Evolutionary conservation across 2,113 vertebrate species (phyloP).

Genomic region (Machaerirhynchus nigripectus): DNA sequence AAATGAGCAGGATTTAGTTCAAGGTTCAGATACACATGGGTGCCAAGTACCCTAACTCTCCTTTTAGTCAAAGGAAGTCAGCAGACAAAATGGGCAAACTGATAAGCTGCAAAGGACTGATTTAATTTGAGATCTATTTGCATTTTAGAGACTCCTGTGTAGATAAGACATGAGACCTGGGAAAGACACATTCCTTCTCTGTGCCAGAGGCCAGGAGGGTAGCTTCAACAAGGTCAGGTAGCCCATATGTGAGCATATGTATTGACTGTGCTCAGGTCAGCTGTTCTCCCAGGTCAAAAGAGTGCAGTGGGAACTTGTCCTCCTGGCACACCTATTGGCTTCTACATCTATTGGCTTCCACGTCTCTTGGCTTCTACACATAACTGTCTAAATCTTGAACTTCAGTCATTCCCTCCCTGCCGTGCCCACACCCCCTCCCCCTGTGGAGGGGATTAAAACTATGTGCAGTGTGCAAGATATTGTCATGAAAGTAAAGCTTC

Average conservation of each 20-base stretch:
- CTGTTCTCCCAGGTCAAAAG: not conserved
- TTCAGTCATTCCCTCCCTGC: accelerated
- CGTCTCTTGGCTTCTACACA: not conserved
- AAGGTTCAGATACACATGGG: accelerated
- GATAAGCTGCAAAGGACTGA: not conserved
- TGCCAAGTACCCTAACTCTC: not conserved
- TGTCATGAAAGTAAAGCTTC: not conserved
- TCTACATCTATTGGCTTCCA: no score
- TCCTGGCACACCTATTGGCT: not conserved
- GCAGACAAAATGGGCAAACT: not conserved
- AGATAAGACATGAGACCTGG: not conserved
- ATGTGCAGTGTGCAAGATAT: not conserved
- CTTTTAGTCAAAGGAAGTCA: not conserved
- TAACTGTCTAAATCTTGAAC: not conserved
- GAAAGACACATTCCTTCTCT: not conserved
- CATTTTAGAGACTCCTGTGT: not conserved
- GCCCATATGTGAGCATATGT: not conserved
- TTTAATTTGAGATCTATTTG: not conserved
- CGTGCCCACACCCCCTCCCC: accelerated
- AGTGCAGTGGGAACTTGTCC: not conserved
- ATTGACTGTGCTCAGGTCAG: not conserved
- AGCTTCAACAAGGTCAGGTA: not conserved
- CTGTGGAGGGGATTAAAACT: not conserved
- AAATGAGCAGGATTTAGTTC: not conserved
- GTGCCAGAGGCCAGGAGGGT: not conserved